These are phyloP conservation scores for Anguilla japonica DNA, from an alignment of 2,113 vertebrate species.

Conservation along the genomic window DNA sequence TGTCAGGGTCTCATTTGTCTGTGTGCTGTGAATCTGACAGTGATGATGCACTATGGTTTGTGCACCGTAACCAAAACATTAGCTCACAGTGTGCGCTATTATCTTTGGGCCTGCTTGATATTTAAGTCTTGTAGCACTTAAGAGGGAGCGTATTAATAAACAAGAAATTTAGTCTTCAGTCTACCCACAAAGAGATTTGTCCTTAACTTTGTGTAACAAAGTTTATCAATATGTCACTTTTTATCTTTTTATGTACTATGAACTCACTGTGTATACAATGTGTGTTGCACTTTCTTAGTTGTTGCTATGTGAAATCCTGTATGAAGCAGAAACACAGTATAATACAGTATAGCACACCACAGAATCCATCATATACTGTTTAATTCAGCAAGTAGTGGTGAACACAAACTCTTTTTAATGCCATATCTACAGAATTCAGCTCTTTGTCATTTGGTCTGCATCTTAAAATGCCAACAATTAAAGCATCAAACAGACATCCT, in stretches of 20 bases:
- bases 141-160: background rate
- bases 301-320: background rate
- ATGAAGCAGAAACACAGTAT: background rate
- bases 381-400: background rate
- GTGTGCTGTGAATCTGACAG: constrained; percentile 12
- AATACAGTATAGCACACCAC: background rate
- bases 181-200: background rate
- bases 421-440: background rate
- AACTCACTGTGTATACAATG: background rate
- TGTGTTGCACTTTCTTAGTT: background rate
- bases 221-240: background rate
- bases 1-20: constrained; percentile 23
- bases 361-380: background rate
- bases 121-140: background rate
- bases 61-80: constrained; percentile 23
- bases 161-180: background rate
- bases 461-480: background rate
- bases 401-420: background rate
- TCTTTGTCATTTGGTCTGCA: background rate
- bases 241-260: background rate
- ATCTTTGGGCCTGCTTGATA: background rate
- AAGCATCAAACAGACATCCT: background rate
- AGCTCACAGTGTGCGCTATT: constrained; percentile 8
- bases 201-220: background rate
- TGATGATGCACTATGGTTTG: constrained; percentile 15